A percentile compares a stretch with the other conserved stretches of the same genome.
Conservation (phyloP, 1,140 invertebrate species). For the Archegozetes longisetosus region DNA sequence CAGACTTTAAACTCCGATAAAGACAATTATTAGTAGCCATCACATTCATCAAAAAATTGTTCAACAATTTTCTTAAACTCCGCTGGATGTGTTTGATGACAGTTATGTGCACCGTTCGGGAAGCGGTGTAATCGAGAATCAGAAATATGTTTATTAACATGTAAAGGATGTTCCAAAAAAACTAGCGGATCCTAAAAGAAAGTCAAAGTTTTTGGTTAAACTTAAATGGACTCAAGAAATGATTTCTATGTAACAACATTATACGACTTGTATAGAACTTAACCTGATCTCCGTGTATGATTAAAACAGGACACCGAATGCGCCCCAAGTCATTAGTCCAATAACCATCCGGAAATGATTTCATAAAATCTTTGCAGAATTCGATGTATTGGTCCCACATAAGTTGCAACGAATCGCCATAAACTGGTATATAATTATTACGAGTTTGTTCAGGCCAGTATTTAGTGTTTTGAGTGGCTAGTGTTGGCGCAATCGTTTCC, state of each 20-base stretch:
- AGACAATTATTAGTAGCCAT: too few species aligned
- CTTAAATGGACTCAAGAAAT: neutral
- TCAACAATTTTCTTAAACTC: conserved; percentile 13
- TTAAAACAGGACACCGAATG: conserved; percentile 9
- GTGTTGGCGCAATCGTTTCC: neutral
- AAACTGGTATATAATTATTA: conserved; percentile 5
- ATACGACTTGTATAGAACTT: neutral
- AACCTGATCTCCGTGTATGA: conserved; percentile 14
- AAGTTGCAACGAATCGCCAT: conserved; percentile 11
- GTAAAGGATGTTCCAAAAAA: conserved; percentile 9
- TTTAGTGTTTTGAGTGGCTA: conserved; percentile 4
- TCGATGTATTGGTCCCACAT: conserved; percentile 15
- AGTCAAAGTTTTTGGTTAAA: neutral
- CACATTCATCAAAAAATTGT: conserved; percentile 11
- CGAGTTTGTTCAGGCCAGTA: neutral
- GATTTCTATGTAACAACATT: conserved; percentile 7
- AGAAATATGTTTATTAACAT: conserved; percentile 2
- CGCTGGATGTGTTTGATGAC: conserved; percentile 8
- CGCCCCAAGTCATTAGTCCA: neutral
- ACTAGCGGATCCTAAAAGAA: conserved; percentile 15
- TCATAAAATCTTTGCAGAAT: conserved; percentile 8
- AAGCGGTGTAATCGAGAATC: conserved; percentile 13
- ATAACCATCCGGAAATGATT: neutral
- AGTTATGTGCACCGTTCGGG: conserved; percentile 13
- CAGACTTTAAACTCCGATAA: too few species aligned